Evolutionary conservation across 2,797 vertebrate genomes (phyloP).

Genomic region (Uromys caudimaculatus): DNA sequence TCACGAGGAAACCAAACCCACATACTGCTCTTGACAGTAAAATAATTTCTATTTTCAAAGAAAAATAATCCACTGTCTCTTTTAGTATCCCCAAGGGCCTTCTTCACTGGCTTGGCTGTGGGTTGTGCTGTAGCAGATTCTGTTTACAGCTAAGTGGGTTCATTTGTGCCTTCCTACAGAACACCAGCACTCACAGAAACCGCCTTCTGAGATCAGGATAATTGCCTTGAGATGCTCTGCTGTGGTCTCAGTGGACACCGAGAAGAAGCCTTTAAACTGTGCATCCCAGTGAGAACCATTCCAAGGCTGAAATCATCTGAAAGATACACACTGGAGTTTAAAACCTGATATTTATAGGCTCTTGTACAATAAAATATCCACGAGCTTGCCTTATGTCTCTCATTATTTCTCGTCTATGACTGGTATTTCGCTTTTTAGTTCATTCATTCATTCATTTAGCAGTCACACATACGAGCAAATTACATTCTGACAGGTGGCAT

Average conservation of each 20-base stretch:
- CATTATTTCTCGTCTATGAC: neutral
- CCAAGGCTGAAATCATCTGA: neutral
- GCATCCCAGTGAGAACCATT: neutral
- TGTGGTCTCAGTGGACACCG: constrained; percentile 5
- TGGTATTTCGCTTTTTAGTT: neutral
- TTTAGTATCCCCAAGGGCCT: neutral
- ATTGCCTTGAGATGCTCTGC: neutral
- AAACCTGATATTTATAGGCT: neutral
- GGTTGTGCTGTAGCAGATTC: neutral
- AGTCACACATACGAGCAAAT: neutral
- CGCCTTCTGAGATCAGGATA: constrained; percentile 52
- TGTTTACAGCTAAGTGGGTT: constrained; percentile 49
- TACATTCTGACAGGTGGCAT: neutral
- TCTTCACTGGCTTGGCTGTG: constrained; percentile 19
- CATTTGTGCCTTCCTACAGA: constrained; percentile 49
- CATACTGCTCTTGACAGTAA: constrained; percentile 46
- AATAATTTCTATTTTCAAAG: constrained; percentile 25
- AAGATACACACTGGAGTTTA: neutral
- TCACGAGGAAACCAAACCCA: constrained; percentile 31
- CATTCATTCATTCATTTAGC: neutral
- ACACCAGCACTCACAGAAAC: constrained; percentile 16
- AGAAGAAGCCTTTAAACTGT: neutral
- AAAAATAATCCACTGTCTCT: constrained; percentile 51
- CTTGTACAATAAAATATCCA: neutral
- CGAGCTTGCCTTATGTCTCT: neutral